These are phyloP conservation scores for Ectropis crepuscularia DNA, from an alignment of 2,888 invertebrate genomes.

Conservation along the genomic window DNA sequence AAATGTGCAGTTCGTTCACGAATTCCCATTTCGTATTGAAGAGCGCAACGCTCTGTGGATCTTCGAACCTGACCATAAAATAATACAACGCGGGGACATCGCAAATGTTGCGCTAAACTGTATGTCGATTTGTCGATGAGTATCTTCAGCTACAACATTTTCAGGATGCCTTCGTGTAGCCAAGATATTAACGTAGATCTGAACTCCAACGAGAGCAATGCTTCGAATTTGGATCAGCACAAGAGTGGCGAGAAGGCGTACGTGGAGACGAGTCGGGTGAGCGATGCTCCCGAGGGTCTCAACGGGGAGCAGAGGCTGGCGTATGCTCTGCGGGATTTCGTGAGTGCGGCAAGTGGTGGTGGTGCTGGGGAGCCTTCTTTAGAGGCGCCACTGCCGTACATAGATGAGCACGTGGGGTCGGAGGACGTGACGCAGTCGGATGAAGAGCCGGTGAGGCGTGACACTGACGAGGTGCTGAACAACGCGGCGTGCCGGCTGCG, in stretches of 20 bases:
- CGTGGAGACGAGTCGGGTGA: slow-evolving; percentile 52
- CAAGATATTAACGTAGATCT: slow-evolving; percentile 76
- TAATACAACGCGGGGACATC: slow-evolving; percentile 11
- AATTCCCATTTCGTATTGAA: slow-evolving; percentile 45
- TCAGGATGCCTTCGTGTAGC: slow-evolving; percentile 75
- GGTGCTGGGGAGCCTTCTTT: slow-evolving; percentile 56
- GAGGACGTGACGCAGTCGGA: slow-evolving; percentile 64
- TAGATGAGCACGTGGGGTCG: slow-evolving; percentile 67
- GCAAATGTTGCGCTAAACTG: slow-evolving; percentile 24
- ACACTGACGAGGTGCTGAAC: slow-evolving; percentile 71
- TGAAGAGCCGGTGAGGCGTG: slow-evolving; percentile 65
- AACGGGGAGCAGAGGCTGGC: slow-evolving; percentile 70
- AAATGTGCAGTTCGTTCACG: slow-evolving; percentile 63
- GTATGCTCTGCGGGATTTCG: slow-evolving; percentile 72
- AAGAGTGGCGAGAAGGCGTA: slow-evolving; percentile 57
- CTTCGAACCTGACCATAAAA: slow-evolving; percentile 22
- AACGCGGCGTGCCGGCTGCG: slow-evolving; percentile 79
- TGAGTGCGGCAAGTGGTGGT: slow-evolving; percentile 55
- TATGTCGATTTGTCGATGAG: slow-evolving; percentile 46
- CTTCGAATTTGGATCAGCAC: slow-evolving; percentile 60
- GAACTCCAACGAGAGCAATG: slow-evolving; percentile 67
- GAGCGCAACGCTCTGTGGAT: slow-evolving; percentile 26
- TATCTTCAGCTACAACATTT: slow-evolving; percentile 47
- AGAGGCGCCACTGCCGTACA: slow-evolving; percentile 65
- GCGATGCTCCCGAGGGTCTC: slow-evolving; percentile 55